Conservation (phyloP, 2,113 vertebrate genomes). For the Actinemys pallida region DNA sequence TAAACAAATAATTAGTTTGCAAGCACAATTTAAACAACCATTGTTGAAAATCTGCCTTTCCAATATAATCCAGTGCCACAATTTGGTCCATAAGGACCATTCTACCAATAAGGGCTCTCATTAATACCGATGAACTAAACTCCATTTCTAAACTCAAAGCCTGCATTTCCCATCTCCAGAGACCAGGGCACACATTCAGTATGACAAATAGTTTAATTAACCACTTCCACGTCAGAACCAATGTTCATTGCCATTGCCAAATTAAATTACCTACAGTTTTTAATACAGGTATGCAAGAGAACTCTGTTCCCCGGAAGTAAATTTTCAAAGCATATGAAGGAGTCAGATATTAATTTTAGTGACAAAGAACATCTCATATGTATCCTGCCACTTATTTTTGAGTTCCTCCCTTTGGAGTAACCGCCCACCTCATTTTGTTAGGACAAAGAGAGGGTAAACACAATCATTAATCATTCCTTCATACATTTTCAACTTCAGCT, state of each 20-base stretch:
- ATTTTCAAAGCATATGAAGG: conserved; percentile 38
- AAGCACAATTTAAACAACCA: neutral
- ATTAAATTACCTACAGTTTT: conserved; percentile 51
- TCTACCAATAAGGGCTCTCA: neutral
- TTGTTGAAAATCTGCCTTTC: neutral
- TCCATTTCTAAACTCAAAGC: neutral
- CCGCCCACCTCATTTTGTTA: neutral
- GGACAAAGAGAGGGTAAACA: conserved; percentile 5
- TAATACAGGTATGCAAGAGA: conserved; percentile 52
- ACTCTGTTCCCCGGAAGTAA: neutral
- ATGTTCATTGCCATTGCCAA: conserved; percentile 56
- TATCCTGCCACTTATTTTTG: conserved; percentile 18
- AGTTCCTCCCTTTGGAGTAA: neutral
- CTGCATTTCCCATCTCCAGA: conserved; percentile 12
- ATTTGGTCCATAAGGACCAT: neutral
- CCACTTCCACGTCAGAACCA: conserved; percentile 31
- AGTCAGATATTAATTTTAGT: conserved; percentile 41
- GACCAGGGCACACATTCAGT: conserved; percentile 44
- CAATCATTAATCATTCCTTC: neutral
- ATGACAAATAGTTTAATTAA: conserved; percentile 65
- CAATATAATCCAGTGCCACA: neutral
- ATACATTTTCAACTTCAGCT: neutral
- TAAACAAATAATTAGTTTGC: neutral
- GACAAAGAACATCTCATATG: conserved; percentile 46
- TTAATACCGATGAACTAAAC: neutral